Base-by-base conservation (phyloP, 2,797 vertebrate species). In the Microtus obscurus region DNA sequence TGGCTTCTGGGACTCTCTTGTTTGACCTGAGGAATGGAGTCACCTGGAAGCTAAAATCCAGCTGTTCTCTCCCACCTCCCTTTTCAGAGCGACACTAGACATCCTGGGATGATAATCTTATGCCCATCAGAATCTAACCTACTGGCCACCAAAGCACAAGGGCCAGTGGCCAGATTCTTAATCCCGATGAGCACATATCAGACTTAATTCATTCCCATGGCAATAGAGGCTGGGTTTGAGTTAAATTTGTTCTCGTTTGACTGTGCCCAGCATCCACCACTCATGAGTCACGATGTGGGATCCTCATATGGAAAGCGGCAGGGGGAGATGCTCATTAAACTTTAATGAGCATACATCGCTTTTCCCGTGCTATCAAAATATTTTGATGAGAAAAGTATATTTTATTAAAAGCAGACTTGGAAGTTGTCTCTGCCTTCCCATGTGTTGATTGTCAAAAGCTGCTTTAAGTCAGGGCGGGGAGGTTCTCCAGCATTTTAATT, bases 321-420 rank as follows among this genome's bases (percentile, higher is more conserved):
- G 91, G 67, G 65, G 91, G 90, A 95, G 61, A 73, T 67, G 56
- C 29, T 90, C 95, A 94, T 96, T 93, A 96, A 97, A 96, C 83
- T 91, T 95, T 96, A 95, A 95, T 97, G 95, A 97, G 95, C 82
- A 65, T 73, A 21, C 59, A 34, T 93, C 88, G 94, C 92, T 94
- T 92, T 92, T 93, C 74, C 86, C 0, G 19, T 83, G 86, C 94
- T 95, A 96, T 97, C 96, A 97, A 96, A 98, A 97, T 96, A 97
- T 97, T 96, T 96, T 97, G 95, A 97, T 93, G 95, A 95, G 95
- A 95, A 95, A 97, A 97, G 51, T 81, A 40, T 94, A 94, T 95
- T 96, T 97, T 90, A 96, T 96, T 97, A 97, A 96, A 96, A 95
- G 87, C 83, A 92, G 94, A 76, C 87, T 29, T 77, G 67, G 87